Conservation (phyloP, 2,797 vertebrate genomes). For the Cuniculus paca region DNA sequence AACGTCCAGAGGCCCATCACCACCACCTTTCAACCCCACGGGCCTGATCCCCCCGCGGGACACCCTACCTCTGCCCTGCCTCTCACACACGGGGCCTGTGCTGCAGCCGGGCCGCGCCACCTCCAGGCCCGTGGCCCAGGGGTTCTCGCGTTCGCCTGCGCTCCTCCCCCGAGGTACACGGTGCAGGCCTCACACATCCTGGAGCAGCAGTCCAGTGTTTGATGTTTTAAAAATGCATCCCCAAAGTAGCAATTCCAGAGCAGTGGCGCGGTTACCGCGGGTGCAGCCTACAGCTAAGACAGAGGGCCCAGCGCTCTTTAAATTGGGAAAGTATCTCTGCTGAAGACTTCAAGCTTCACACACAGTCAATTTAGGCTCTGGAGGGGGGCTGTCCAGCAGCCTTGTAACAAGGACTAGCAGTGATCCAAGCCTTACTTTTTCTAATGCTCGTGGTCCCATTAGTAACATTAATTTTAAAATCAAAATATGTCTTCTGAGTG, state of each 20-base stretch:
- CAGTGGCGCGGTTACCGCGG: not conserved
- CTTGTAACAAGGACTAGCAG: slow-evolving; percentile 15
- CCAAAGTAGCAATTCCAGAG: not conserved
- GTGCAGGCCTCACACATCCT: not conserved
- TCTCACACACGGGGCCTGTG: not conserved
- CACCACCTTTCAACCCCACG: not conserved
- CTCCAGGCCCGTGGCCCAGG: not conserved
- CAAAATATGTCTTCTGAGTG: not conserved
- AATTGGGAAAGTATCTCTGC: not conserved
- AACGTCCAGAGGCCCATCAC: not conserved
- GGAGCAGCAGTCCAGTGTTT: not conserved
- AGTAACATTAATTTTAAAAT: not conserved
- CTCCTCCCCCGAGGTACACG: not conserved
- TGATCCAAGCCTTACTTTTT: not conserved
- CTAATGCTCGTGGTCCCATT: not conserved
- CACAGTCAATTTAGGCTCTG: slow-evolving; percentile 26
- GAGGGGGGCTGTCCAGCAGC: not conserved
- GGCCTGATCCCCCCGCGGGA: not conserved
- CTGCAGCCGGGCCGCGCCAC: too few relatives aligned
- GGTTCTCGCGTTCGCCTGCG: not conserved
- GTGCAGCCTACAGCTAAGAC: not conserved
- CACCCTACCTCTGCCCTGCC: not conserved
- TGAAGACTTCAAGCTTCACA: not conserved
- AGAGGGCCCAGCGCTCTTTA: not conserved
- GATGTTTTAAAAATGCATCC: not conserved